A percentile compares a stretch with the other conserved stretches of the same genome.
These are phyloP conservation scores for Phrynosoma blainvillii DNA, from an alignment of 2,113 vertebrate species.

Conservation along the genomic window DNA sequence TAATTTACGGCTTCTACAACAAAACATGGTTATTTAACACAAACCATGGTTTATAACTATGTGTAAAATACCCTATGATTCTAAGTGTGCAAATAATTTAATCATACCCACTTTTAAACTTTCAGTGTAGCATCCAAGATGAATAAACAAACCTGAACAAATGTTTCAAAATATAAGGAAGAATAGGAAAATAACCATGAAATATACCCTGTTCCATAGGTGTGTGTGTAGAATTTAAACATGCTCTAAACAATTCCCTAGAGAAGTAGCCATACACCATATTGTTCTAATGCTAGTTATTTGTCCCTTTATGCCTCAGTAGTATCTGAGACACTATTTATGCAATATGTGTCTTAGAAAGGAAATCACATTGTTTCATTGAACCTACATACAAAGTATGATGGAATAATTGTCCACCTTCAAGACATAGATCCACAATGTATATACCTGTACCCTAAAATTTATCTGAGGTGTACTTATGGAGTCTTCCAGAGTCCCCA, in stretches of 20 bases:
- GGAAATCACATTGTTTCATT: too few relatives aligned
- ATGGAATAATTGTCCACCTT: neutral
- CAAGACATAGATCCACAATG: too few relatives aligned
- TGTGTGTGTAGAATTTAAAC: neutral
- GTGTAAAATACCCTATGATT: neutral
- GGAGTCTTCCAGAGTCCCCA: neutral
- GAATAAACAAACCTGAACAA: too few relatives aligned
- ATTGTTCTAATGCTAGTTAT: neutral
- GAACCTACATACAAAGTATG: neutral
- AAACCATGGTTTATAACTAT: too few relatives aligned
- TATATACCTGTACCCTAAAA: neutral
- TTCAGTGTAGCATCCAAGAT: neutral
- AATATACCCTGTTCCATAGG: neutral
- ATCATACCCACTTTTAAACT: neutral
- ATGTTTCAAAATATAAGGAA: neutral
- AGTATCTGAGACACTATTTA: neutral
- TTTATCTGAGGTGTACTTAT: neutral
- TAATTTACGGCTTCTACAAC: too few relatives aligned
- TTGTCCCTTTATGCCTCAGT: too few relatives aligned
- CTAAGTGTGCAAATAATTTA: neutral
- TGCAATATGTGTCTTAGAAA: neutral
- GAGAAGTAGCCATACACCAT: neutral
- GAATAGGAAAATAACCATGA: neutral
- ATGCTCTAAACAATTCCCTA: neutral
- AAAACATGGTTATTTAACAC: too few relatives aligned